Evolutionary conservation across 2,888 invertebrate genomes (phyloP), one percentile per base, ranked within the genome.

Genomic region (Cerastis rubricosa): DNA sequence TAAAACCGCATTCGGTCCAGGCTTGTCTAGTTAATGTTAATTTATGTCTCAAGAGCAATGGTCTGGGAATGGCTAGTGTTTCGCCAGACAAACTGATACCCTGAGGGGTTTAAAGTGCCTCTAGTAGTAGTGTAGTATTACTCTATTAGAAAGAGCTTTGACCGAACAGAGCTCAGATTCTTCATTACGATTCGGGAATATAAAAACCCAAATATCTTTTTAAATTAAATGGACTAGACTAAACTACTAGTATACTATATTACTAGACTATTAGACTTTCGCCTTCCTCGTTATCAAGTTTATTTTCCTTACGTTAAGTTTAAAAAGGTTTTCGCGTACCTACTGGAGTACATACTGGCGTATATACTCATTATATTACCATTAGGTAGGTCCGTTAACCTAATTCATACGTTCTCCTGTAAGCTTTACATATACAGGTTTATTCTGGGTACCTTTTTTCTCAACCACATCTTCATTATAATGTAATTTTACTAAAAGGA

Each of bases 1-100:
- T 64, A 66, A 78, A 84, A 75, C 43, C 69, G 49, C 72, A 67
- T 81, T 78, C 61, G 76, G 73, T 78, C 78, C 72, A 77, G 75
- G 80, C 64, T 63, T 73, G 78, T 80, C 83, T 74, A 84, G 80
- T 83, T 81, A 71, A 84, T 82, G 86, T 65, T 82, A 83, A 87
- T 87, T 85, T 72, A 76, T 80, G 82, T 84, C 68, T 70, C 47
- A 73, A 76, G 86, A 81, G 84, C 85, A 87, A 89, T 77, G 84
- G 45, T 77, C 87, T 80, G 76, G 72, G 69, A 80, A 81, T 73
- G 75, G 73, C 76, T 76, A 67, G 73, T 64, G 69, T 67, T 77
- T 76, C 71, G 80, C 83, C 71, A 79, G 83, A 81, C 80, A 85
- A 85, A 87, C 72, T 80, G 72, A 74, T 73, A 73, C 85, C 83